Conservation (phyloP, 2,888 invertebrate species). For the Bombylius discolor region DNA sequence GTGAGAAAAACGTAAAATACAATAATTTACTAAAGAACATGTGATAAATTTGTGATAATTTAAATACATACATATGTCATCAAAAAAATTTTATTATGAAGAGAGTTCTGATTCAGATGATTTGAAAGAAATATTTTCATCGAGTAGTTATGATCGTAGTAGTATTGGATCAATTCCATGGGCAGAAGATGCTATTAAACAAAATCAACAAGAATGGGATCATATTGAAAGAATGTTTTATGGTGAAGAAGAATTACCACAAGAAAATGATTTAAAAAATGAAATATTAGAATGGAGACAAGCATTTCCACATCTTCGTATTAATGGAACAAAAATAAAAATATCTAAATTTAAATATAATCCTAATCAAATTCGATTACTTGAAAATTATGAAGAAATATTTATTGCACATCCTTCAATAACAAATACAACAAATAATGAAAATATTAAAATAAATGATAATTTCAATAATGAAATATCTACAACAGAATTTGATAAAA, state of each 20-base stretch:
- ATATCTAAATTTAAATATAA: neutral
- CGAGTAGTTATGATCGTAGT: constrained; percentile 31
- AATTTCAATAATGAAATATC: too few relatives aligned
- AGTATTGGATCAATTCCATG: constrained; percentile 36
- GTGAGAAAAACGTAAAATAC: too few relatives aligned
- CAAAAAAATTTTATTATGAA: constrained; percentile 11
- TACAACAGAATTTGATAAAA: constrained; percentile 3
- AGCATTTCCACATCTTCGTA: constrained; percentile 25
- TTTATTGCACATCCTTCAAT: constrained; percentile 5
- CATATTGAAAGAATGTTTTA: constrained; percentile 30
- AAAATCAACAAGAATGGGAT: constrained; percentile 35
- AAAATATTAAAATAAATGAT: too few relatives aligned
- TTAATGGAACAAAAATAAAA: constrained; percentile 4
- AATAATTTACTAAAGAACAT: too few relatives aligned
- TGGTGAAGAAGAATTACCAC: constrained; percentile 22
- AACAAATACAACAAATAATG: too few relatives aligned
- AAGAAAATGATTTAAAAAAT: constrained; percentile 25
- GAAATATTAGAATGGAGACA: constrained; percentile 34
- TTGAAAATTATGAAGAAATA: constrained; percentile 7
- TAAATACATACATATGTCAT: neutral
- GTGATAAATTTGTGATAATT: too few relatives aligned
- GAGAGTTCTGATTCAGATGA: constrained; percentile 23
- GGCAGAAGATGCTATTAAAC: constrained; percentile 36
- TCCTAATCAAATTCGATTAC: too few relatives aligned
- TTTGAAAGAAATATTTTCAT: constrained; percentile 29